Conservation (phyloP, 2,113 vertebrate genomes). For the Phoxinus phoxinus region DNA sequence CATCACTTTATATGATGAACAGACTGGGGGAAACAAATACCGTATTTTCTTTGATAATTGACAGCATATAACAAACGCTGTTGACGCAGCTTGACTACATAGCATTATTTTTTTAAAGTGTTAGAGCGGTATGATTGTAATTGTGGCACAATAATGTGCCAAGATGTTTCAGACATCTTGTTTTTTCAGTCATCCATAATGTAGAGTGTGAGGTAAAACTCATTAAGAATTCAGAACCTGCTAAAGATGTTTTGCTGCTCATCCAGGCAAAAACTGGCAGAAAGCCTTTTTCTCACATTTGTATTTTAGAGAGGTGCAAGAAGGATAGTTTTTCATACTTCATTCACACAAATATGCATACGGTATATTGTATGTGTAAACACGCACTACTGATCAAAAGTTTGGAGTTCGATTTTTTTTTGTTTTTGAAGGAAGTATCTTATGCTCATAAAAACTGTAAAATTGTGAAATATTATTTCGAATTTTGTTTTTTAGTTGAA, state of each 20-base stretch:
- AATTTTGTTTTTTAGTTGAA: no score
- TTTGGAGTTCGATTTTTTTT: background rate
- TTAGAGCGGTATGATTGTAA: background rate
- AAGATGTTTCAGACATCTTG: background rate
- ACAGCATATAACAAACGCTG: background rate
- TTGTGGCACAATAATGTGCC: background rate
- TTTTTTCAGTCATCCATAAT: background rate
- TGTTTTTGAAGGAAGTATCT: background rate
- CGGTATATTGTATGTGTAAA: background rate
- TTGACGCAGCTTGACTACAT: background rate
- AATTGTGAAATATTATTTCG: background rate
- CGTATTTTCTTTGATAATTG: background rate
- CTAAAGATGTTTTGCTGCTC: slow-evolving; percentile 14
- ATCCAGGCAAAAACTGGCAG: background rate
- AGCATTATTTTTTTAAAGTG: background rate
- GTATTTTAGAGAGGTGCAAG: background rate
- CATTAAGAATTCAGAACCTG: background rate
- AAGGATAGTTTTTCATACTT: background rate
- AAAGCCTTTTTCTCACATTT: slow-evolving; percentile 24
- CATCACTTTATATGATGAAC: no score
- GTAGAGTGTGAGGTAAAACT: background rate
- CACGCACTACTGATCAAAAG: background rate
- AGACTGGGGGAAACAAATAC: background rate
- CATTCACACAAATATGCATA: background rate
- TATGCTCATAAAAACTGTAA: background rate